Base-by-base conservation (phyloP, 2,888 invertebrate species). In the Trilocha varians region DNA sequence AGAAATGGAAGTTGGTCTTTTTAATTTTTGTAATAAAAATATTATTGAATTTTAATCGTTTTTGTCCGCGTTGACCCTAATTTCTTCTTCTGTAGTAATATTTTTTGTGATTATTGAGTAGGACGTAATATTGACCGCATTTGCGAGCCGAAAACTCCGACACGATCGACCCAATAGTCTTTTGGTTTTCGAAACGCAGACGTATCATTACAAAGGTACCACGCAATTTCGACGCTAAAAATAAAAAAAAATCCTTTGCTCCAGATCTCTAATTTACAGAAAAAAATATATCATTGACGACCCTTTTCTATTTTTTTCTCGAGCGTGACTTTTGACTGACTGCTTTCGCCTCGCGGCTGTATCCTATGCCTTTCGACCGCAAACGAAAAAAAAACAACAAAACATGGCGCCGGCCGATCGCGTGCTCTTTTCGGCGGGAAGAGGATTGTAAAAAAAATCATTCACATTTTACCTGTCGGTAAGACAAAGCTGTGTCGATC, bases 241-340 rank as follows among this genome's bases (percentile, higher is more conserved):
- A 55, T 50, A 47, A 51, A 56, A 66, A 70, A 54, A 45, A 63
- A 60, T 59, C 52, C 50, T 55, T 55, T 59, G 60, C 60, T 62
- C 69, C 67, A 75, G 75, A 80, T 79, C 78, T 76, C 79, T 80
- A 84, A 84, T 82, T 84, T 82, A 73, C 72, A 71, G 70, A 83
- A 82, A 82, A 83, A 83, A 83, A 71, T 79, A 62, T 84, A 85
- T 84, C 84, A 85, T 84, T 85, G 75, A 62, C 56, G 65, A 65
- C 63, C 72, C 70, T 75, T 77, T 70, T 63, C 63, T 64, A 58
- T 57, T 58, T 68, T 76, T 74, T 59, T 46, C 48, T 46, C 53
- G 44, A 39, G 82, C 84, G 82, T 84, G 84, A 84, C 82, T 84
- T 78, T 84, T 83, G 84, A 84, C 75, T 84, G 84, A 84, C 84